These are phyloP conservation scores for Ctenopoma multispine DNA, from an alignment of 2,797 vertebrate species.

Conservation along the genomic window DNA sequence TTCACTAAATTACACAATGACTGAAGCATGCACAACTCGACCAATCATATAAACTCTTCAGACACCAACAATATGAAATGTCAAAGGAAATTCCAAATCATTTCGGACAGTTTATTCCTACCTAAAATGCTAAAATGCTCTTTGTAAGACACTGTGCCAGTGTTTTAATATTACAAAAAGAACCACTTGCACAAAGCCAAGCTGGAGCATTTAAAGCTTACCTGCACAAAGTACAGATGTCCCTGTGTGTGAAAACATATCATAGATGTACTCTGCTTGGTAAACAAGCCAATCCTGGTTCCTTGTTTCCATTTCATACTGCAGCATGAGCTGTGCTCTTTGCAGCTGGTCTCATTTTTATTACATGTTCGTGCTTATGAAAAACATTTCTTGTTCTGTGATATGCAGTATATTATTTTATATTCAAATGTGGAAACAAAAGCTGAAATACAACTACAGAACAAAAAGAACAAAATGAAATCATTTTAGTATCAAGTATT, in stretches of 20 bases:
- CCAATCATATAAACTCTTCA: conserved; percentile 17
- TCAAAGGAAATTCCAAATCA: conserved; percentile 9
- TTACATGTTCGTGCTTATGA: conserved; percentile 11
- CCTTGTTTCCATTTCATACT: neutral
- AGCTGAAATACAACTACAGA: too few relatives aligned
- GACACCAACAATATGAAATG: conserved; percentile 20
- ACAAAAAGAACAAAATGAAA: neutral
- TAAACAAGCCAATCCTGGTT: conserved; percentile 14
- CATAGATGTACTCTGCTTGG: neutral
- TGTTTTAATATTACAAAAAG: conserved; percentile 13
- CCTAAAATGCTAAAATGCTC: conserved; percentile 5
- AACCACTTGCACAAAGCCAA: neutral
- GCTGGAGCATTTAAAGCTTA: conserved; percentile 8
- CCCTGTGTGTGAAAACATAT: conserved; percentile 4
- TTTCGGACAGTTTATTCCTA: neutral
- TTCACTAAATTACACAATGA: conserved; percentile 27
- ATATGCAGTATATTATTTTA: too few relatives aligned
- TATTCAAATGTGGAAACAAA: too few relatives aligned
- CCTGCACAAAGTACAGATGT: conserved; percentile 4
- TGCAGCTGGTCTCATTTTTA: conserved; percentile 17
- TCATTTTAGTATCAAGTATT: too few relatives aligned
- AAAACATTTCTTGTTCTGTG: conserved; percentile 17
- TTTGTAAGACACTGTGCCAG: neutral
- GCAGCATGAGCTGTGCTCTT: neutral
- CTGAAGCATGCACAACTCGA: conserved; percentile 8